Conservation (phyloP, 2,113 vertebrate species). For the Bostrychus sinensis region DNA sequence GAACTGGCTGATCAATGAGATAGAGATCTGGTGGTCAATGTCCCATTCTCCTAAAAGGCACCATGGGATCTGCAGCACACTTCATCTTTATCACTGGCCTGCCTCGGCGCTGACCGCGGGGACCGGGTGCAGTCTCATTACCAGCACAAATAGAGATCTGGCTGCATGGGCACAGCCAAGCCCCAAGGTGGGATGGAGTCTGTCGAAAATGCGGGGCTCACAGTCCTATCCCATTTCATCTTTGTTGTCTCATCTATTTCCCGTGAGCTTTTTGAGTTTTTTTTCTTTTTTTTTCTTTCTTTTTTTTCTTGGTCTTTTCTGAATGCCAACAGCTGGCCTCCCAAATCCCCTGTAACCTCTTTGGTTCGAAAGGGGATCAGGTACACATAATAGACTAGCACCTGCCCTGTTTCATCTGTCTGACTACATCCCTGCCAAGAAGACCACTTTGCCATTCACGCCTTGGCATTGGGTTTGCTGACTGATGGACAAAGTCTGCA, state of each 20-base stretch:
- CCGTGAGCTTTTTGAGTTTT: conserved; percentile 10
- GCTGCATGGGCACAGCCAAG: conserved; percentile 43
- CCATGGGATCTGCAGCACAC: conserved; percentile 57
- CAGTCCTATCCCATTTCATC: conserved; percentile 14
- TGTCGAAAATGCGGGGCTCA: conserved; percentile 10
- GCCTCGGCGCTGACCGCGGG: conserved; percentile 51
- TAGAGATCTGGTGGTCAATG: conserved; percentile 72
- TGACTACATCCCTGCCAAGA: conserved; percentile 44
- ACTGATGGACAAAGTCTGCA: conserved; percentile 70
- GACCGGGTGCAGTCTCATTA: conserved; percentile 64
- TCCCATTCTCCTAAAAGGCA: conserved; percentile 69
- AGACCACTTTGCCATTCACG: conserved; percentile 33
- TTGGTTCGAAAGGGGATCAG: conserved; percentile 53
- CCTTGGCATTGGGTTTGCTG: conserved; percentile 62
- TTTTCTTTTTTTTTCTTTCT: conserved; percentile 27
- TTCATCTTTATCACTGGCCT: conserved; percentile 72
- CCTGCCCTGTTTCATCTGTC: conserved; percentile 50
- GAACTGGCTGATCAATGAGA: conserved; percentile 66
- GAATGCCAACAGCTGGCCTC: conserved; percentile 59
- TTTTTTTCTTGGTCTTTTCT: conserved; percentile 31
- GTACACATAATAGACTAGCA: conserved; percentile 60
- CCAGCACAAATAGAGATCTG: conserved; percentile 64
- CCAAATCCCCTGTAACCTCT: conserved; percentile 51
- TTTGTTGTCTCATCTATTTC: conserved; percentile 21
- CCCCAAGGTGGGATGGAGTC: conserved; percentile 18